A percentile compares a stretch with the other conserved stretches of the same genome.
Evolutionary conservation across 1,140 invertebrate genomes (phyloP).

Genomic region (Planococcus citri): DNA sequence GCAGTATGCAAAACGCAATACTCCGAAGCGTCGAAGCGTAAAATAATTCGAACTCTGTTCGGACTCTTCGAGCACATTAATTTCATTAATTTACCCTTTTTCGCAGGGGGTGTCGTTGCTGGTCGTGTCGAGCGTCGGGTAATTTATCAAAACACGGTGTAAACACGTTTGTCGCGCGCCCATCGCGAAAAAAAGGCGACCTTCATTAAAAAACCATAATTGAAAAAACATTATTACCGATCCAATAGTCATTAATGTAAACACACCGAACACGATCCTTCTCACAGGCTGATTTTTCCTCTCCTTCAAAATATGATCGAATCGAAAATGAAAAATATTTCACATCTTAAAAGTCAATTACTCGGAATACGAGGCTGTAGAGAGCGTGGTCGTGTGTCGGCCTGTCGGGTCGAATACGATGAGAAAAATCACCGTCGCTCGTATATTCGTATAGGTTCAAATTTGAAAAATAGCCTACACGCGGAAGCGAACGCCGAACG

Average conservation of each 20-base stretch:
- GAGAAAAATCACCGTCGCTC: no score
- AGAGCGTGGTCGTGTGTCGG: background rate
- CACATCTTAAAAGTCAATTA: background rate
- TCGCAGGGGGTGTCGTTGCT: background rate
- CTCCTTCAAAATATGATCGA: no score
- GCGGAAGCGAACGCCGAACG: no score
- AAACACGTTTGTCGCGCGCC: background rate
- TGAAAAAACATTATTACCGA: background rate
- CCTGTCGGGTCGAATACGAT: no score
- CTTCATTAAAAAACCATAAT: background rate
- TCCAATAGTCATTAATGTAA: background rate
- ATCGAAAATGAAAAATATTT: background rate
- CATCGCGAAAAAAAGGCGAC: background rate
- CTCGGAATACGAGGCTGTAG: background rate
- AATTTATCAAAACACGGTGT: background rate
- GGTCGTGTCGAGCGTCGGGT: no score
- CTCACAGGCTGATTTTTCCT: no score
- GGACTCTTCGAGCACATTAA: background rate
- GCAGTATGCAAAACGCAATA: no score
- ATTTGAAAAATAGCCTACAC: no score
- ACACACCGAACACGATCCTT: background rate
- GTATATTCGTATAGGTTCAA: no score
- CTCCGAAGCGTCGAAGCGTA: background rate
- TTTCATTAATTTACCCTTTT: slow-evolving; percentile 8
- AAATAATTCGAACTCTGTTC: background rate